These are phyloP conservation scores for Dysmachus trigonus DNA, from an alignment of 2,888 invertebrate species.

Conservation along the genomic window DNA sequence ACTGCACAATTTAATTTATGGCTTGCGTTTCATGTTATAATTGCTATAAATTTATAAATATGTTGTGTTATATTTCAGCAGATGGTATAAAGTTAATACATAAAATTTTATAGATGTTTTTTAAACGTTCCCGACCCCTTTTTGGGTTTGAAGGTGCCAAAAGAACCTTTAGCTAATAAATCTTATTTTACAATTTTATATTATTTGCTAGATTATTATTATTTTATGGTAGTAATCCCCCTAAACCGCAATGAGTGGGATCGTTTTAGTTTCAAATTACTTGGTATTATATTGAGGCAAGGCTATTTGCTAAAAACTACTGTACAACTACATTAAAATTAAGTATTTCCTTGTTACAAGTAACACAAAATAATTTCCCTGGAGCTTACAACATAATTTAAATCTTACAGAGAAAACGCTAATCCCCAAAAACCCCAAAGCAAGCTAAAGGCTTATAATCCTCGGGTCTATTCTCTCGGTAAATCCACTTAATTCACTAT, in stretches of 20 bases:
- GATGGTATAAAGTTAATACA: too few relatives aligned
- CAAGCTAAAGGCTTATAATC: not conserved
- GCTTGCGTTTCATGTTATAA: too few relatives aligned
- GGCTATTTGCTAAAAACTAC: not conserved
- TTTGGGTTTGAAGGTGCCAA: too few relatives aligned
- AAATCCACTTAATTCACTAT: slow-evolving; percentile 2
- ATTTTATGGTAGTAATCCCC: too few relatives aligned
- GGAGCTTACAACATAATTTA: not conserved
- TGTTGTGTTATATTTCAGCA: too few relatives aligned
- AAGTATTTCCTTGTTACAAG: not conserved
- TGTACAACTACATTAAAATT: not conserved
- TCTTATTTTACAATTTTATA: too few relatives aligned
- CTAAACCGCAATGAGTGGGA: not conserved
- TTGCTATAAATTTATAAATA: too few relatives aligned
- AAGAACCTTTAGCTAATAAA: too few relatives aligned
- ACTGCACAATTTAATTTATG: too few relatives aligned
- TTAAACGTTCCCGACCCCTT: too few relatives aligned
- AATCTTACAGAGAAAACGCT: not conserved
- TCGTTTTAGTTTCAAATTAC: not conserved
- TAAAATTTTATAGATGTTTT: too few relatives aligned
- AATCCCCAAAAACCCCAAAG: not conserved
- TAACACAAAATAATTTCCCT: not conserved
- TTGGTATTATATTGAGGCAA: not conserved
- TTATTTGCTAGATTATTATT: too few relatives aligned
- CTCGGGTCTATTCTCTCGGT: not conserved